Evolutionary conservation across 2,113 vertebrate species (phyloP).

Genomic region (Periophthalmus modestus): DNA sequence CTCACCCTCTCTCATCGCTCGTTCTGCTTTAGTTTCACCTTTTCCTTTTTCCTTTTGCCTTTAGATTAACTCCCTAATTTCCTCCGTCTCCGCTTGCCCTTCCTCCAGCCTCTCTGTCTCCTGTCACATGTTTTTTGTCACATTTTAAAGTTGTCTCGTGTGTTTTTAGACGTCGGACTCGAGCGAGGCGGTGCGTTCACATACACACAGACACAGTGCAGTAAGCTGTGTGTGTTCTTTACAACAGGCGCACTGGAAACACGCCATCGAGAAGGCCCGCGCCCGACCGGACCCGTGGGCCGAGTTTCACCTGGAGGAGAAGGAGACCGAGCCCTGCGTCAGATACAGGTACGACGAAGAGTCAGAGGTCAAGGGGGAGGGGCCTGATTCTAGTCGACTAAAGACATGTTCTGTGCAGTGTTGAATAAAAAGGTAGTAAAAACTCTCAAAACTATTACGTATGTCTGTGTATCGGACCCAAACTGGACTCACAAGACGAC

Average conservation of each 20-base stretch:
- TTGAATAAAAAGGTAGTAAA: too few relatives aligned
- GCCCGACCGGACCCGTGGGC: conserved; percentile 98
- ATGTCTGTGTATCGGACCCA: too few relatives aligned
- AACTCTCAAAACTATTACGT: too few relatives aligned
- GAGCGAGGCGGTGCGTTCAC: neutral
- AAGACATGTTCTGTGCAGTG: too few relatives aligned
- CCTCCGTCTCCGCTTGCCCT: conserved; percentile 12
- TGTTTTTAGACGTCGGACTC: neutral
- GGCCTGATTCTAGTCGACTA: too few relatives aligned
- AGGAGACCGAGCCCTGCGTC: conserved; percentile 83
- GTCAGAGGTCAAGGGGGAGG: too few relatives aligned
- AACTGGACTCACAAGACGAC: too few relatives aligned
- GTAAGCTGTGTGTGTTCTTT: conserved; percentile 7
- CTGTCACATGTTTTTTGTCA: neutral
- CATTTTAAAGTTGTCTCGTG: neutral
- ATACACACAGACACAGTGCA: neutral
- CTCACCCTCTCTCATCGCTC: too few relatives aligned
- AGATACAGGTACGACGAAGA: conserved; percentile 85
- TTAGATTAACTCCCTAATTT: neutral
- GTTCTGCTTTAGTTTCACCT: neutral
- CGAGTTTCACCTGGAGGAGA: conserved; percentile 92
- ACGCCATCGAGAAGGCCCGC: conserved; percentile 93
- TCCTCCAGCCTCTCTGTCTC: neutral
- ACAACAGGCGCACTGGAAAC: conserved; percentile 88
- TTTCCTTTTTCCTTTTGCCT: neutral